Percentiles rank a stretch among this genome's conserved stretches.
These are phyloP conservation scores for Eulemur rubriventer DNA, from an alignment of 2,797 vertebrate species.

Conservation along the genomic window DNA sequence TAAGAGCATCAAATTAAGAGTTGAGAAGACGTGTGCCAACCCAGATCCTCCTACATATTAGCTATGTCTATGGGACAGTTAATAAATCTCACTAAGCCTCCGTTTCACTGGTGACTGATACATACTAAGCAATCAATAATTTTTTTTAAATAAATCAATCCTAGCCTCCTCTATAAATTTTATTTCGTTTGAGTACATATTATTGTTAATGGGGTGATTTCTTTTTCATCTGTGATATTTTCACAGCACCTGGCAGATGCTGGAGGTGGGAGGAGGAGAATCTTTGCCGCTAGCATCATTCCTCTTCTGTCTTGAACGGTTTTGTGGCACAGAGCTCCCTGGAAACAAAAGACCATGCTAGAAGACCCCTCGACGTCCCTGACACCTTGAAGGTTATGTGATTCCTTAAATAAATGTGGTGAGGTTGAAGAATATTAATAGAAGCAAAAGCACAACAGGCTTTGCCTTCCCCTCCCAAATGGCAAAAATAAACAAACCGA, in stretches of 20 bases:
- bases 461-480: not conserved
- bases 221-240: constrained; percentile 26
- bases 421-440: not conserved
- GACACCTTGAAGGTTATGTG: not conserved
- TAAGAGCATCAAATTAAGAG: not conserved
- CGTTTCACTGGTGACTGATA: not conserved
- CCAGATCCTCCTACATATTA: not conserved
- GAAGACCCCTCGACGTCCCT: not conserved
- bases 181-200: not conserved
- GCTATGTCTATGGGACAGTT: not conserved
- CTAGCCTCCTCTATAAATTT: not conserved
- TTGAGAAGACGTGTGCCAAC: not conserved
- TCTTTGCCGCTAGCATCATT: not conserved
- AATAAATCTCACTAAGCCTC: not conserved
- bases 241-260: not conserved
- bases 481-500: not conserved
- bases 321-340: not conserved
- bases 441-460: not conserved
- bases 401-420: constrained; percentile 21
- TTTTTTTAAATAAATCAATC: not conserved
- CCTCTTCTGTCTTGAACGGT: not conserved
- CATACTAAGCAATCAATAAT: not conserved
- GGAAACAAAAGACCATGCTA: not conserved
- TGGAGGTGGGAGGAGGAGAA: not conserved
- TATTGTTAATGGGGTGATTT: not conserved